Base-by-base conservation (phyloP, 2,797 vertebrate species). In the Neosilurus hyrtlii region DNA sequence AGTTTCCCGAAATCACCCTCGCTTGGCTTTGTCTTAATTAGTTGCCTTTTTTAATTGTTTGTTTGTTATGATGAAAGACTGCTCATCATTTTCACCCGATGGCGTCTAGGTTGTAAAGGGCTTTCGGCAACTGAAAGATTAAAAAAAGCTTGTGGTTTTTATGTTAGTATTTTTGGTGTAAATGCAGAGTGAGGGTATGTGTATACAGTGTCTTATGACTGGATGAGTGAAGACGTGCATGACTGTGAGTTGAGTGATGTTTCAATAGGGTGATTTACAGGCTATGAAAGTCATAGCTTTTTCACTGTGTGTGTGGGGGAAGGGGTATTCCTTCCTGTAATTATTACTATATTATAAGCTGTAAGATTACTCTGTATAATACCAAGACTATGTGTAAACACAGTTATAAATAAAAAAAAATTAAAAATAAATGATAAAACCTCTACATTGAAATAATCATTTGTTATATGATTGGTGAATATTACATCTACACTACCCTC, bases 291-390 rank as follows among this genome's bases (percentile, higher is more conserved):
- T 92, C 87, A 87, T 82, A 81, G 85, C 86, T 70, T 88, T 88
- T 70, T 88, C 63, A 62, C 76, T 83, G 30, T 87, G 77, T 49
- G 16, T 30, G 26, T 51, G n/a, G n/a, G n/a, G n/a, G n/a, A n/a
- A n/a, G n/a, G n/a, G n/a, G n/a, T n/a, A 81, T 73, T 82, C 59
- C 76, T 66, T 83, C 26, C 90, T 94, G 93, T 94, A 92, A 92
- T 94, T 92, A 92, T 88, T 90, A 91, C 88, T 90, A 91, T 93
- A 93, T 93, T 90, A 92, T 91, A 92, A 91, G 91, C 89, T 91
- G 93, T 94, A 93, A 92, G 91, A 94, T 91, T 93, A 88, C 91
- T 89, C 90, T 95, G 94, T 94, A 94, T 92, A 91, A 90, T 93
- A 94, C 88, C 89, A 93, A 93, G 89, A 92, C 74, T 86, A 93